phyloP scores from a whole-genome alignment of 2,888 invertebrate species.

The Caenorhabditis afra region DNA sequence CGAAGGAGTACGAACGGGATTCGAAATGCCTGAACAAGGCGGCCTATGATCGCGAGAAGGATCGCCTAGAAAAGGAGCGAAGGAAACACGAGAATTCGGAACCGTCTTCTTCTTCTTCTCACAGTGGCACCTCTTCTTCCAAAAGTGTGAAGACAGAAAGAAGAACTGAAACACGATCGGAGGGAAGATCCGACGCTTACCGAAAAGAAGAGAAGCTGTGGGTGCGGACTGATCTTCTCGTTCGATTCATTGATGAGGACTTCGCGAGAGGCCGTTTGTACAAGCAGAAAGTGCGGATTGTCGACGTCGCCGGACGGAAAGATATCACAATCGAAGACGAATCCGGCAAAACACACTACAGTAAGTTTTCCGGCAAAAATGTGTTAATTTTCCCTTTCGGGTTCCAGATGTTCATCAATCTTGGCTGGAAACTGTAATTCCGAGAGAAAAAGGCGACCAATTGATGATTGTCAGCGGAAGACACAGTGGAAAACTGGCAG shows the following conservation, averaged over 20 bases:
- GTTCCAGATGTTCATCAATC: slow-evolving; percentile 67
- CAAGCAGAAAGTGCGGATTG: slow-evolving; percentile 67
- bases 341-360: slow-evolving; percentile 56
- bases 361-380: no score
- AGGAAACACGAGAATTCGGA: slow-evolving; percentile 11
- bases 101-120: slow-evolving; percentile 18
- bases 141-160: not conserved
- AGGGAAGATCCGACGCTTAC: slow-evolving; percentile 10
- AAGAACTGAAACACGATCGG: not conserved
- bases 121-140: slow-evolving; percentile 3
- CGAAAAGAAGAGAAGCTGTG: slow-evolving; percentile 55
- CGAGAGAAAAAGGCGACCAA: slow-evolving; percentile 62
- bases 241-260: slow-evolving; percentile 67
- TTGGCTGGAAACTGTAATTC: slow-evolving; percentile 71
- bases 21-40: slow-evolving; percentile 68
- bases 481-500: slow-evolving; percentile 58
- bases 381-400: not conserved
- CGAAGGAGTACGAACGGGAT: slow-evolving; percentile 86
- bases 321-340: slow-evolving; percentile 70
- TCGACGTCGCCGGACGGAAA: slow-evolving; percentile 68
- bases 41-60: slow-evolving; percentile 67
- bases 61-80: slow-evolving; percentile 52
- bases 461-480: slow-evolving; percentile 69
- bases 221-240: slow-evolving; percentile 65
- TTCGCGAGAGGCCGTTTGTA: slow-evolving; percentile 62